Conservation (phyloP, 2,797 vertebrate genomes). For the Leuciscus waleckii region DNA sequence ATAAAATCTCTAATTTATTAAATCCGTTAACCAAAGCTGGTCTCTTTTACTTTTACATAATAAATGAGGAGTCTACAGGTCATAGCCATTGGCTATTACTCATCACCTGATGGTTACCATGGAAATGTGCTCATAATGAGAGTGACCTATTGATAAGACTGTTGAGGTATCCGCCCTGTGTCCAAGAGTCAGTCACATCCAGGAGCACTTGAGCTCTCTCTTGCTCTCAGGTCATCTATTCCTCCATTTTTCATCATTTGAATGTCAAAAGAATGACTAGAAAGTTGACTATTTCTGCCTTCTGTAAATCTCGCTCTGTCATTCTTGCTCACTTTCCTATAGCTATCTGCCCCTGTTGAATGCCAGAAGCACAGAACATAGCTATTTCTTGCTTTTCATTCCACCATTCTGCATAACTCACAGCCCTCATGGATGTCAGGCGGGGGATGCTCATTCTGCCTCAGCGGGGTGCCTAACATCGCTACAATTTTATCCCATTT, state of each 20-base stretch:
- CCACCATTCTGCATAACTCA: constrained; percentile 26
- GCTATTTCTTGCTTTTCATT: constrained; percentile 32
- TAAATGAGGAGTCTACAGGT: constrained; percentile 69
- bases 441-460: constrained; percentile 47
- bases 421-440: constrained; percentile 69
- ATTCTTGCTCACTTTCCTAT: constrained; percentile 53
- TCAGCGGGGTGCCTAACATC: constrained; percentile 64
- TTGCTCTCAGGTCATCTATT: constrained; percentile 3
- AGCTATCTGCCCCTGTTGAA: constrained; percentile 39
- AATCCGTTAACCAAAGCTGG: neutral
- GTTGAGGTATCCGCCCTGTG: constrained; percentile 45
- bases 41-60: constrained; percentile 66
- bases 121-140: constrained; percentile 60
- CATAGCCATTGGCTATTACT: constrained; percentile 68
- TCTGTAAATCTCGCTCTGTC: constrained; percentile 5
- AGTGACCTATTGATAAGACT: constrained; percentile 70
- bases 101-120: constrained; percentile 69
- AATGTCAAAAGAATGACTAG: constrained; percentile 3
- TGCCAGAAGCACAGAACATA: constrained; percentile 7
- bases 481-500: constrained; percentile 69
- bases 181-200: constrained; percentile 24
- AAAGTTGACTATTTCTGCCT: constrained; percentile 3
- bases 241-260: neutral
- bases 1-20: neutral
- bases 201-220: constrained; percentile 30